A percentile compares a stretch with the other conserved stretches of the same genome.
phyloP scores from a whole-genome alignment of 1,140 invertebrate genomes.

The Platyscapa corneri region DNA sequence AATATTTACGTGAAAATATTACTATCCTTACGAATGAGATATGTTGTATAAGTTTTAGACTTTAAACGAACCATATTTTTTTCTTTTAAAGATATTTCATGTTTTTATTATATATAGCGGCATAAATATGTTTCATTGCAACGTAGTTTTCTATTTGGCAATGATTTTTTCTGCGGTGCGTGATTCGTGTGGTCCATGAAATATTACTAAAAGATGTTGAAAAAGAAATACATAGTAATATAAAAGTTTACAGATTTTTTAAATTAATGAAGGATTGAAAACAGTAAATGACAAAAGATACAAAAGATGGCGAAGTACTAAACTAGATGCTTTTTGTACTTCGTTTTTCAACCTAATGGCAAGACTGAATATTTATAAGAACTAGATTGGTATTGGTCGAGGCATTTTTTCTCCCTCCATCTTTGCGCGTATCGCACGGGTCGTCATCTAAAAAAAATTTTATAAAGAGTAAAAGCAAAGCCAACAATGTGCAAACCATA shows the following conservation, averaged over 20 bases:
- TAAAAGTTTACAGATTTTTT: not conserved
- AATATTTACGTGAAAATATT: too few relatives aligned
- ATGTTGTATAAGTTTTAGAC: too few relatives aligned
- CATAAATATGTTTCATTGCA: too few relatives aligned
- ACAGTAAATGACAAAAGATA: not conserved
- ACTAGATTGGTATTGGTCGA: constrained; percentile 44
- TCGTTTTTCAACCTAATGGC: constrained; percentile 63
- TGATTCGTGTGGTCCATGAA: too few relatives aligned
- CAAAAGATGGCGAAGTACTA: not conserved
- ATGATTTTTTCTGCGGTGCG: too few relatives aligned
- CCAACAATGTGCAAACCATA: constrained; percentile 49
- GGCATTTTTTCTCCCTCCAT: not conserved
- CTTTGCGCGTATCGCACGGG: not conserved
- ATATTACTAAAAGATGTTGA: too few relatives aligned
- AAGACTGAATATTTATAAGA: constrained; percentile 73
- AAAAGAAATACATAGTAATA: not conserved
- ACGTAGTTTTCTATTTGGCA: too few relatives aligned
- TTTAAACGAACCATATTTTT: too few relatives aligned
- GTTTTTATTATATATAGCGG: too few relatives aligned
- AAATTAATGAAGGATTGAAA: not conserved
- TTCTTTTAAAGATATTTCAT: too few relatives aligned
- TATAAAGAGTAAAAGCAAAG: not conserved
- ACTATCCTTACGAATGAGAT: too few relatives aligned
- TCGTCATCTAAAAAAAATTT: not conserved
- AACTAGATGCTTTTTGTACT: constrained; percentile 15